Evolutionary conservation across 2,113 vertebrate species (phyloP).

Genomic region (Bufo gargarizans): DNA sequence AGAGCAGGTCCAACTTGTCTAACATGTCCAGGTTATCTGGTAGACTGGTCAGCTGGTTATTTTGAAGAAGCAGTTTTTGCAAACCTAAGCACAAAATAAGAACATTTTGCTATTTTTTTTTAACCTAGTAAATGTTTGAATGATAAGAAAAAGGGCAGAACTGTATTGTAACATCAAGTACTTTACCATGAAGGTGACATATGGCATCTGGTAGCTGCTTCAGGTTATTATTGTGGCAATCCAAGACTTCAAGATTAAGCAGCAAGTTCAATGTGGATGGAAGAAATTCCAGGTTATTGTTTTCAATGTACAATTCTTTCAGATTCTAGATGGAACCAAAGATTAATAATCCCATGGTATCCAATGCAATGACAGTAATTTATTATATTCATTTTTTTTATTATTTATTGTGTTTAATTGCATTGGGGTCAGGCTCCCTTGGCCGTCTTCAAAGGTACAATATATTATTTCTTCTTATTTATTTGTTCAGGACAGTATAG

Average conservation of each 20-base stretch:
- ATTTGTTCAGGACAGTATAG: too few species aligned
- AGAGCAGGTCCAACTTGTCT: slow-evolving; percentile 62
- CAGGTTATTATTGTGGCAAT: slow-evolving; percentile 67
- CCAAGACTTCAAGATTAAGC: slow-evolving; percentile 64
- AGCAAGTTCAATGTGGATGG: slow-evolving; percentile 63
- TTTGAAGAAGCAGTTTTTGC: slow-evolving; percentile 66
- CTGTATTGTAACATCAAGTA: not conserved
- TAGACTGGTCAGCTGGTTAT: slow-evolving; percentile 64
- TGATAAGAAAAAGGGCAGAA: not conserved
- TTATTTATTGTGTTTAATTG: too few species aligned
- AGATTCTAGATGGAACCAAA: too few species aligned
- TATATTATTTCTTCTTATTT: too few species aligned
- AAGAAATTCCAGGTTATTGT: slow-evolving; percentile 67
- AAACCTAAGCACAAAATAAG: slow-evolving; percentile 63
- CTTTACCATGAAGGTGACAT: slow-evolving; percentile 66
- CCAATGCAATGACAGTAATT: too few species aligned
- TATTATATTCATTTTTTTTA: too few species aligned
- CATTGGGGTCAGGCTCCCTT: too few species aligned
- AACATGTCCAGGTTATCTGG: slow-evolving; percentile 66
- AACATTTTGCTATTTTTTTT: not conserved
- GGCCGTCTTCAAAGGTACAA: too few species aligned
- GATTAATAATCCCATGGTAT: too few species aligned
- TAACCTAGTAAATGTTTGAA: not conserved
- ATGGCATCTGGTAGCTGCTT: slow-evolving; percentile 66
- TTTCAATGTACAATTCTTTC: slow-evolving; percentile 65